A percentile compares a stretch with the other conserved stretches of the same genome.
Evolutionary conservation across 1,140 invertebrate genomes (phyloP).

Genomic region (Tetramorium simillimum): DNA sequence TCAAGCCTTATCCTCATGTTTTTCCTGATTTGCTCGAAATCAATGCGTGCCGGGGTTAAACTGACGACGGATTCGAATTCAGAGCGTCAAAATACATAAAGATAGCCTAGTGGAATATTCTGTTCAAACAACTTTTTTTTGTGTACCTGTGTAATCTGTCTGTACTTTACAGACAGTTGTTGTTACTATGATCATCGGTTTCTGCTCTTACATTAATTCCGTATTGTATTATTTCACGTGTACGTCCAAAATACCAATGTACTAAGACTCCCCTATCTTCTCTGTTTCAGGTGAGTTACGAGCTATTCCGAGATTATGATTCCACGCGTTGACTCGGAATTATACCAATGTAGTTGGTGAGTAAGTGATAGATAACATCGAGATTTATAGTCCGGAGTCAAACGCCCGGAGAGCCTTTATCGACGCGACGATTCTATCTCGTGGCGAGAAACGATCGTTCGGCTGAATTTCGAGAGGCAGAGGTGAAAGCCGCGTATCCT

Average conservation of each 20-base stretch:
- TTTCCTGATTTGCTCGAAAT: no score
- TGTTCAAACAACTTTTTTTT: no score
- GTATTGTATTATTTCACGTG: slow-evolving; percentile 18
- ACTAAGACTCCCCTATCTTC: slow-evolving; percentile 22
- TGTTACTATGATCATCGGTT: background rate
- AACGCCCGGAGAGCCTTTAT: slow-evolving; percentile 35
- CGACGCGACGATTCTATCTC: slow-evolving; percentile 21
- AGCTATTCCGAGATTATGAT: slow-evolving; percentile 37
- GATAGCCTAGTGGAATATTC: no score
- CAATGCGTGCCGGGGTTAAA: no score
- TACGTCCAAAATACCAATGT: background rate
- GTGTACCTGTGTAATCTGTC: background rate
- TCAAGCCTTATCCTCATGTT: no score
- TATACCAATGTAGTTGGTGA: slow-evolving; percentile 28
- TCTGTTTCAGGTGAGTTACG: slow-evolving; percentile 51
- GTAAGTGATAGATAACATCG: slow-evolving; percentile 54
- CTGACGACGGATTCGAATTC: no score
- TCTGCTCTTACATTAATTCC: background rate
- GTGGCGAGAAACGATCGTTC: background rate
- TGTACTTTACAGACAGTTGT: background rate
- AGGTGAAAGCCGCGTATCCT: background rate
- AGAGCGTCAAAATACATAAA: no score
- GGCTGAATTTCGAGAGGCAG: slow-evolving; percentile 22
- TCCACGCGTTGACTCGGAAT: slow-evolving; percentile 20
- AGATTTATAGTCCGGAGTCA: slow-evolving; percentile 48